Conservation (phyloP, 2,113 vertebrate species). For the Xerus inauris region DNA sequence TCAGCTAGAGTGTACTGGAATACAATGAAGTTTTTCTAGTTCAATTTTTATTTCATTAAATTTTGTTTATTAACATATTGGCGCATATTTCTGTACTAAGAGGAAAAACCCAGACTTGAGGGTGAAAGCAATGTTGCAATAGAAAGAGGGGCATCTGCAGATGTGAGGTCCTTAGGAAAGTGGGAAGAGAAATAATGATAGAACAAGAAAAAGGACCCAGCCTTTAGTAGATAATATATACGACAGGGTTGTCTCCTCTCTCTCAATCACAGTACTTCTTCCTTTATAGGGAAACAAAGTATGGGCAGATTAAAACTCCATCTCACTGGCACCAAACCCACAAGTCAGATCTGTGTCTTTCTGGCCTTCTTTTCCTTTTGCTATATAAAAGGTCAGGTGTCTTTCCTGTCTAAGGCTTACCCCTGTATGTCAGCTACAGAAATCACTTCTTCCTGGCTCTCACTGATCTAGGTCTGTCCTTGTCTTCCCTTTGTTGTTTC, state of each 20-base stretch:
- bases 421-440: neutral
- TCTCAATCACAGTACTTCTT: too few species aligned
- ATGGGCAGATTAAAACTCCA: neutral
- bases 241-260: neutral
- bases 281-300: neutral
- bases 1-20: too few species aligned
- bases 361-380: too few species aligned
- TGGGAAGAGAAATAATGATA: too few species aligned
- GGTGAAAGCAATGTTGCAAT: neutral
- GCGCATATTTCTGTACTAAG: neutral
- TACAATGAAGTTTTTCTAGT: neutral
- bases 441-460: neutral
- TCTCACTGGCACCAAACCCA: neutral
- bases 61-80: neutral
- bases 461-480: too few species aligned
- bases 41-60: too few species aligned
- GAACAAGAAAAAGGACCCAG: neutral
- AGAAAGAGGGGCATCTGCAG: neutral
- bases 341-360: too few species aligned
- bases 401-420: neutral
- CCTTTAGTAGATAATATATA: neutral
- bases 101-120: neutral
- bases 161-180: neutral
- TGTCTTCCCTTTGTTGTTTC: too few species aligned
- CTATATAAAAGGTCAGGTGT: too few species aligned